These are phyloP conservation scores for Aspidiotus destructor DNA, from an alignment of 2,888 invertebrate genomes.

Conservation along the genomic window DNA sequence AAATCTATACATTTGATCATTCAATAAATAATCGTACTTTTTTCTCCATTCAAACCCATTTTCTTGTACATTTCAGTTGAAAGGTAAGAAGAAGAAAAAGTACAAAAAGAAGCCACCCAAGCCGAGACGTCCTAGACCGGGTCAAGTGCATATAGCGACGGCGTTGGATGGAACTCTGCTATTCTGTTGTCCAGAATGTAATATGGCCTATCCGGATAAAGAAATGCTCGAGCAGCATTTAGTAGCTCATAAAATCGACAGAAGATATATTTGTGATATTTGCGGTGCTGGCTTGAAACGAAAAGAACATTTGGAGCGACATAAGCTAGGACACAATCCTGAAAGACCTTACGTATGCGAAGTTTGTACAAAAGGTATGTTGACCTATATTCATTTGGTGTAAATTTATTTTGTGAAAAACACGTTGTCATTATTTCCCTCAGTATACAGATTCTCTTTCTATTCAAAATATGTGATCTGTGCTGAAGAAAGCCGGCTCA, in stretches of 20 bases:
- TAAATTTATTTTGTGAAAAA: too few species aligned
- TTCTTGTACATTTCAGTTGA: constrained; percentile 25
- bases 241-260: constrained; percentile 67
- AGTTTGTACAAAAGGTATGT: constrained; percentile 60
- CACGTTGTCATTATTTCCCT: too few species aligned
- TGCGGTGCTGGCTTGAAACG: constrained; percentile 79
- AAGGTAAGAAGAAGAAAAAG: constrained; percentile 61
- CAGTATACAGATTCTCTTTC: too few species aligned
- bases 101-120: constrained; percentile 71
- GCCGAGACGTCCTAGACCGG: constrained; percentile 67
- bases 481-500: too few species aligned
- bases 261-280: constrained; percentile 63
- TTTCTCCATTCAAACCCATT: too few species aligned
- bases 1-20: too few species aligned
- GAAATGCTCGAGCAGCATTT: constrained; percentile 61
- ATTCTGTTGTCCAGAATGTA: constrained; percentile 71
- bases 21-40: too few species aligned
- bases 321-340: constrained; percentile 80
- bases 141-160: constrained; percentile 64
- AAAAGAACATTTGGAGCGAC: constrained; percentile 76
- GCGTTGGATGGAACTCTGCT: constrained; percentile 64
- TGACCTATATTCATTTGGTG: background rate
- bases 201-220: constrained; percentile 71
- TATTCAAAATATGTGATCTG: too few species aligned
- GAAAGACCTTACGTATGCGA: constrained; percentile 81